Evolutionary conservation across 53 echinoderm and acorn worm species (phyloP).

Genomic region (Zoroaster sp.): DNA sequence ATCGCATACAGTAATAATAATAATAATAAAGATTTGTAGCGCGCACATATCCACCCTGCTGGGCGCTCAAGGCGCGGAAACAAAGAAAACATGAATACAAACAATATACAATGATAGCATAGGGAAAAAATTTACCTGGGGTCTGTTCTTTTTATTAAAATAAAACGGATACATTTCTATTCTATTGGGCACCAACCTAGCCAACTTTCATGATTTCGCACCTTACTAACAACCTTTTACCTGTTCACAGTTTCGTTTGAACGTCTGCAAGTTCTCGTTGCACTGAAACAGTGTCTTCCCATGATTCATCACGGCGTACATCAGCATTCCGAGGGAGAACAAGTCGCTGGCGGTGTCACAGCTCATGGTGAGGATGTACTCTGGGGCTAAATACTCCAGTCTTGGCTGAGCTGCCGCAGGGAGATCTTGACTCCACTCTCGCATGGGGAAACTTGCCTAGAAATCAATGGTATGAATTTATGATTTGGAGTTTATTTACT

Average conservation of each 20-base stretch:
- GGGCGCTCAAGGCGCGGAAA: too few species aligned
- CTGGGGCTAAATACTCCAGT: slow-evolving; percentile 90
- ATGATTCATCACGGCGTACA: slow-evolving; percentile 81
- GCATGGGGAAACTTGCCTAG: slow-evolving; percentile 69
- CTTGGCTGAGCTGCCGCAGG: slow-evolving; percentile 78
- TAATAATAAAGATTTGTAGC: too few species aligned
- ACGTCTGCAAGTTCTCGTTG: slow-evolving; percentile 77
- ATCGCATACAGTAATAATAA: too few species aligned
- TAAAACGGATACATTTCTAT: too few species aligned
- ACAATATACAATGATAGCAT: too few species aligned
- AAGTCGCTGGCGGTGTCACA: slow-evolving; percentile 98
- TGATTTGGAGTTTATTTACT: too few species aligned
- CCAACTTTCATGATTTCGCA: too few species aligned
- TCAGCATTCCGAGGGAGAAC: slow-evolving; percentile 93
- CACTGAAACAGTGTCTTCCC: slow-evolving; percentile 85
- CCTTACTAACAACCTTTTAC: slow-evolving; percentile 57
- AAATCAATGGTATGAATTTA: not conserved
- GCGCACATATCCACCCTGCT: too few species aligned
- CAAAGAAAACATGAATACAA: too few species aligned
- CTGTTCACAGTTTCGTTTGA: slow-evolving; percentile 82
- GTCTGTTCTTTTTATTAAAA: too few species aligned
- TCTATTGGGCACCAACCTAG: too few species aligned
- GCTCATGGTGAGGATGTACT: slow-evolving; percentile 85
- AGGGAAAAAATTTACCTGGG: too few species aligned
- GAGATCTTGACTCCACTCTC: slow-evolving; percentile 68